phyloP scores from a whole-genome alignment of 1,140 invertebrate genomes.

The Neodiprion virginianus region DNA sequence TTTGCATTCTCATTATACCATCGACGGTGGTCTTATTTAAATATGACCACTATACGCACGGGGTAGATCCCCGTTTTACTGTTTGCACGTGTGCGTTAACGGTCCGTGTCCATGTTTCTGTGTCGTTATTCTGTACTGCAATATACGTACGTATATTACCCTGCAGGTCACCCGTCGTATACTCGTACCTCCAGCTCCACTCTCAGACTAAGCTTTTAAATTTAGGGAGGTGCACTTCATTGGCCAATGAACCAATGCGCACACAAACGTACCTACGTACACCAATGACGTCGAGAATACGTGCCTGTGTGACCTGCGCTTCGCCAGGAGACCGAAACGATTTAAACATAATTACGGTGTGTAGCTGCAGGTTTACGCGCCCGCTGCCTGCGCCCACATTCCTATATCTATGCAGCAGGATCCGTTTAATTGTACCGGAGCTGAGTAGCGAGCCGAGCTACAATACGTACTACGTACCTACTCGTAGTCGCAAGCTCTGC shows the following conservation, averaged over 20 bases:
- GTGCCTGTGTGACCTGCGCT: not conserved
- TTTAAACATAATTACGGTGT: conserved; percentile 39
- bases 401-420: conserved; percentile 28
- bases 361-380: conserved; percentile 18
- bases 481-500: conserved; percentile 23
- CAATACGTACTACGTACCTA: conserved; percentile 12
- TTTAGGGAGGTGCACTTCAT: conserved; percentile 39
- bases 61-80: conserved; percentile 22
- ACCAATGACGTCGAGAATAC: too few species aligned
- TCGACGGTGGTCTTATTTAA: conserved; percentile 42
- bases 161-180: not conserved
- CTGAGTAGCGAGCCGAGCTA: conserved; percentile 31
- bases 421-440: conserved; percentile 41
- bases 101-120: not conserved
- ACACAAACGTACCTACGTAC: too few species aligned
- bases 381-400: too few species aligned
- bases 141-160: not conserved
- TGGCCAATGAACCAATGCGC: conserved; percentile 19
- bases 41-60: conserved; percentile 41
- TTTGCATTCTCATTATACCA: conserved; percentile 51
- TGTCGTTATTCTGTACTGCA: not conserved
- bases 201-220: conserved; percentile 31
- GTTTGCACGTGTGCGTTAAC: conserved; percentile 4
- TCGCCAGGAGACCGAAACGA: conserved; percentile 34
- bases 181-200: not conserved